Base-by-base conservation (phyloP, 2,113 vertebrate species). In the Xiphophorus maculatus region DNA sequence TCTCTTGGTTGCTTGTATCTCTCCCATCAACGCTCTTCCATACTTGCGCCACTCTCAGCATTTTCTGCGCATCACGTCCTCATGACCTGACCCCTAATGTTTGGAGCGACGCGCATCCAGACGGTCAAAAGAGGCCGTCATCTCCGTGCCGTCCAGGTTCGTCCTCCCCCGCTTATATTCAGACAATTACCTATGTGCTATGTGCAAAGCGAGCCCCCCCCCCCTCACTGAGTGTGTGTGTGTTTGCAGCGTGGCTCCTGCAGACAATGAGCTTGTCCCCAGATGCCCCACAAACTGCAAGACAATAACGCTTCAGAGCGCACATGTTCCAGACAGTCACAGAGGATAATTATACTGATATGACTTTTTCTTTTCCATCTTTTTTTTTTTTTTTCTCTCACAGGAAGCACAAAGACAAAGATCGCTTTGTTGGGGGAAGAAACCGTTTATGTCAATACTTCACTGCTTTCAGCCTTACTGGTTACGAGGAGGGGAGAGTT, bases 111-210 rank as follows among this genome's bases (percentile, higher is more conserved):
- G 1, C 51, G 51, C 54, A 60, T 80, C 62, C 88, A 91, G 90
- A 89, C 87, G 17, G 86, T 89, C 84, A 83, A 82, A 68, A 77
- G 69, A 86, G 89, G 89, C 30, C 40, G 33, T 44, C 2, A 1
- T 30, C 72, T 88, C 68, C 61, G 6, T 71, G 5, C 60, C 9
- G 62, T 29, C 72, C 80, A 28, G 42, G 19, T 76, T 84, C 75
- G 68, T 80, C 65, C 84, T 81, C 35, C 79, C 40, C 79, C 5
- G 65, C 74, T 72, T 69, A 74, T 30, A 72, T 63, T 68, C 74
- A 90, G 71, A 74, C 76, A 54, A 71, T 74, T 87, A 66, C 79
- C n/a, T 76, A 80, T 28, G 48, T 71, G 61, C n/a, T 76, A 80
- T 28, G 48, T 71, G 61, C 82, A 78, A 76, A 77, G 51, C 0